Conservation (phyloP, 2,113 vertebrate species). For the Hemiscyllium ocellatum region DNA sequence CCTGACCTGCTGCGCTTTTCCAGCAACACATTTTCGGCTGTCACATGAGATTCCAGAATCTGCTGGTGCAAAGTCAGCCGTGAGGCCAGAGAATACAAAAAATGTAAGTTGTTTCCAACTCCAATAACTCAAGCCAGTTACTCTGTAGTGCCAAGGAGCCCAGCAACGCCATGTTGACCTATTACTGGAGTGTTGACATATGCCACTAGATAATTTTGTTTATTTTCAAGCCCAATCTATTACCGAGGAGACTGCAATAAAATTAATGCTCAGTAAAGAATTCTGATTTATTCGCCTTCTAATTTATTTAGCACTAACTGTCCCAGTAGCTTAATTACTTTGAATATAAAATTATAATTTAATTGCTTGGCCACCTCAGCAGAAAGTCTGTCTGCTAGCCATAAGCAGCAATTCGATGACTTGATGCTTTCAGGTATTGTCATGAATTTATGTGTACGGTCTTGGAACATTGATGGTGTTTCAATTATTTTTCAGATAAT, state of each 20-base stretch:
- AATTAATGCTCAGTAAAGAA: constrained; percentile 6
- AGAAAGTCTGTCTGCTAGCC: not conserved
- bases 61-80: not conserved
- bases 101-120: not conserved
- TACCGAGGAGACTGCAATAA: not conserved
- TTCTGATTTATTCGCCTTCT: not conserved
- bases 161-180: not conserved
- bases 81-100: not conserved
- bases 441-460: not conserved
- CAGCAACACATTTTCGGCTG: too few species aligned
- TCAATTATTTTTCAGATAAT: not conserved
- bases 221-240: not conserved
- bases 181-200: not conserved
- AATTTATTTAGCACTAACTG: constrained; percentile 30
- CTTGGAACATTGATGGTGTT: not conserved
- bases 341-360: constrained; percentile 34
- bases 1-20: too few species aligned
- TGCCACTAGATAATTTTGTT: not conserved
- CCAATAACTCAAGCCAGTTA: too few species aligned
- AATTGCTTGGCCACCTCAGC: constrained; percentile 6
- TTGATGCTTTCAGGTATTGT: constrained; percentile 16
- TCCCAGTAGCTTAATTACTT: constrained; percentile 26
- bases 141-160: not conserved
- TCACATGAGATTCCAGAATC: not conserved
- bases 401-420: not conserved